Conservation (phyloP, 2,888 invertebrate genomes). For the Neuroscelio doddi region DNA sequence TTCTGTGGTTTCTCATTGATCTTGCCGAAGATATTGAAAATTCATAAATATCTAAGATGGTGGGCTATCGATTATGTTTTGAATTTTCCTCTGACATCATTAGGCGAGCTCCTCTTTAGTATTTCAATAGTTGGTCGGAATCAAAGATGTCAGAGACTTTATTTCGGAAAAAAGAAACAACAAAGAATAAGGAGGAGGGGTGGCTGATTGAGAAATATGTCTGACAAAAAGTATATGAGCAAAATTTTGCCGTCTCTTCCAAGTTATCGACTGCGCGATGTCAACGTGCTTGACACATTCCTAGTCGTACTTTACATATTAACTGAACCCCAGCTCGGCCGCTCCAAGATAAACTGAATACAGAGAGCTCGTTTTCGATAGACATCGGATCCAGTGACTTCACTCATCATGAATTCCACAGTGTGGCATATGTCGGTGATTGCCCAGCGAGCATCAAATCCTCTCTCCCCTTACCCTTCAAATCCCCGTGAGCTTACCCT, state of each 20-base stretch:
- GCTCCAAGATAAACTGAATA: conserved; percentile 52
- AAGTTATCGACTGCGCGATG: conserved; percentile 19
- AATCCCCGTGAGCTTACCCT: conserved; percentile 6
- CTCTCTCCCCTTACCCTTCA: conserved; percentile 10
- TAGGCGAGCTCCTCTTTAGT: too few species aligned
- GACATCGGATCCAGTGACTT: conserved; percentile 45
- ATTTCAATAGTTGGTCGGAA: too few species aligned
- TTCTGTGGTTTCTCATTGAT: conserved; percentile 2
- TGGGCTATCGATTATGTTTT: background rate
- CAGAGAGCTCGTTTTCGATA: conserved; percentile 58
- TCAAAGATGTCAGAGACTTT: too few species aligned
- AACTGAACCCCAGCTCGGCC: conserved; percentile 55
- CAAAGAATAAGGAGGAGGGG: too few species aligned
- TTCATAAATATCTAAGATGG: conserved; percentile 12
- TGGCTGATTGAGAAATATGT: too few species aligned
- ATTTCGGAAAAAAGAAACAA: too few species aligned
- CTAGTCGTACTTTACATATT: conserved; percentile 60
- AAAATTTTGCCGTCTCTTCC: too few species aligned
- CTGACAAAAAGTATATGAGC: too few species aligned
- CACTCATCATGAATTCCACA: conserved; percentile 28
- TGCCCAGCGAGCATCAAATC: conserved; percentile 27
- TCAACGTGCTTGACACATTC: conserved; percentile 30
- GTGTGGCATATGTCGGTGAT: conserved; percentile 42
- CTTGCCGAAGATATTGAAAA: conserved; percentile 14
- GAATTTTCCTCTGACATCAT: too few species aligned